phyloP scores from a whole-genome alignment of 2,797 vertebrate genomes.

The Acanthis flammea region DNA sequence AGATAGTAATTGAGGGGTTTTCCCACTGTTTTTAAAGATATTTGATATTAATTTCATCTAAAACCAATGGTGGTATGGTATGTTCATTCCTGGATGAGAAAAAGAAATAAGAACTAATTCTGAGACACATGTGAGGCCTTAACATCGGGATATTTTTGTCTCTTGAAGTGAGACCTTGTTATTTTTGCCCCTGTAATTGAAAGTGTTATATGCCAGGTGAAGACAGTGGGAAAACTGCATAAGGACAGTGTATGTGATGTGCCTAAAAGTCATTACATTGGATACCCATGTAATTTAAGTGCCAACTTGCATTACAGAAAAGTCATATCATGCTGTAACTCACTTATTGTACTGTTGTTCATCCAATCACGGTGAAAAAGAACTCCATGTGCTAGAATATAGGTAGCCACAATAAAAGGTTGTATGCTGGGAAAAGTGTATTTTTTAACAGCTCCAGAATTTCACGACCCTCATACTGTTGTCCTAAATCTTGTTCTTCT shows the following conservation, averaged over 20 bases:
- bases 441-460: neutral
- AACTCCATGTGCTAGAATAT: neutral
- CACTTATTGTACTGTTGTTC: neutral
- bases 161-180: neutral
- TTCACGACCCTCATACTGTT: neutral
- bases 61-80: neutral
- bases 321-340: neutral
- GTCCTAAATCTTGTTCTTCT: neutral
- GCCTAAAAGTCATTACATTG: neutral
- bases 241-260: neutral
- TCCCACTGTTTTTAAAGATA: neutral
- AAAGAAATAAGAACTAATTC: neutral
- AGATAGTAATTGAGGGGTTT: fast-evolving
- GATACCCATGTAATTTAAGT: neutral
- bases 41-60: neutral
- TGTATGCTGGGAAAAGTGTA: neutral
- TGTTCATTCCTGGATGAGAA: neutral
- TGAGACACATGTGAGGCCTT: neutral
- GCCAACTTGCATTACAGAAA: neutral
- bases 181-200: neutral
- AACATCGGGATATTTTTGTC: neutral
- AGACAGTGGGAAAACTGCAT: neutral
- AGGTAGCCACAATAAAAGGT: neutral
- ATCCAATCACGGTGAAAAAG: neutral
- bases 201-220: neutral